Percentiles rank a stretch among this genome's conserved stretches.
phyloP scores from a whole-genome alignment of 2,888 invertebrate genomes.

The Arenicola marina region DNA sequence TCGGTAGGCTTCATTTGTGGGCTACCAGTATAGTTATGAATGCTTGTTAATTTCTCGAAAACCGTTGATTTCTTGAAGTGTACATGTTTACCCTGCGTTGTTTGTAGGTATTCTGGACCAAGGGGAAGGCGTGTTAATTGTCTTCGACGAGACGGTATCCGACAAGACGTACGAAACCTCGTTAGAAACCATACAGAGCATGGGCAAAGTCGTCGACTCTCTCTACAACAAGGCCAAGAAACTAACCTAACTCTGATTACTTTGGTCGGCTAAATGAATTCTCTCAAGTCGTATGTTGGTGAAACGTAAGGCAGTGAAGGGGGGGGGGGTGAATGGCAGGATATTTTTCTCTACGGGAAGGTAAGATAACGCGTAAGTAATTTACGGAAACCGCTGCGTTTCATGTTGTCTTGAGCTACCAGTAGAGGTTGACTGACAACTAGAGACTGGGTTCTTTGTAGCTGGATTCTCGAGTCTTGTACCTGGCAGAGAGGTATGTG shows the following conservation, averaged over 20 bases:
- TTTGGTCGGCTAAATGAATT: too few relatives aligned
- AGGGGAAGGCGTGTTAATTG: slow-evolving; percentile 95
- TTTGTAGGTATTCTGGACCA: slow-evolving; percentile 93
- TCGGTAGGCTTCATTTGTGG: too few relatives aligned
- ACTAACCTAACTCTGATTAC: slow-evolving; percentile 74
- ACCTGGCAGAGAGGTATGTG: too few relatives aligned
- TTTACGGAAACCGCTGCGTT: too few relatives aligned
- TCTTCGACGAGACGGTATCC: slow-evolving; percentile 91
- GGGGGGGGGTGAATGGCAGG: neutral
- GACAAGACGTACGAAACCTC: slow-evolving; percentile 98
- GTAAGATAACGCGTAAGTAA: too few relatives aligned
- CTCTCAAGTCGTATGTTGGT: neutral
- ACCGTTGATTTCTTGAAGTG: neutral
- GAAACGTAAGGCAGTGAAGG: neutral
- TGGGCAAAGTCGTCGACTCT: slow-evolving; percentile 99
- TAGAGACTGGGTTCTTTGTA: too few relatives aligned
- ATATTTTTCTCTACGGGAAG: too few relatives aligned
- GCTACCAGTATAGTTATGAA: too few relatives aligned
- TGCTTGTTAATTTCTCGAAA: too few relatives aligned
- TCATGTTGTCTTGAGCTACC: too few relatives aligned
- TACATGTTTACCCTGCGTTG: neutral
- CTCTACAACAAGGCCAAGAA: slow-evolving; percentile 99
- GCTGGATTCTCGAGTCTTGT: too few relatives aligned
- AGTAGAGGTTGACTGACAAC: too few relatives aligned
- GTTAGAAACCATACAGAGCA: slow-evolving; percentile 95